Evolutionary conservation across 2,888 invertebrate genomes (phyloP).

Genomic region (Aplocera efformata): DNA sequence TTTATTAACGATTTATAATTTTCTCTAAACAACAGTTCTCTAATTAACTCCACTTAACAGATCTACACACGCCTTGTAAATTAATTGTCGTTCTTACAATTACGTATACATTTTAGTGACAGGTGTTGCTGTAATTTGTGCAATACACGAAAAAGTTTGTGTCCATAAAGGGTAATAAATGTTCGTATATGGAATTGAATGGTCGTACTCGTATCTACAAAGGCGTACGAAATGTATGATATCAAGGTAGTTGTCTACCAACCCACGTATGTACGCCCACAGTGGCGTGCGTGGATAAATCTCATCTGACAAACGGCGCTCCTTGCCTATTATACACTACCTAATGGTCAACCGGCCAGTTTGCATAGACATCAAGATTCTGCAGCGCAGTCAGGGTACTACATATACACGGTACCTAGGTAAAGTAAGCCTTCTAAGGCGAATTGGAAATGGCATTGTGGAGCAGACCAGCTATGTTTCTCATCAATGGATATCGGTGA

Average conservation of each 20-base stretch:
- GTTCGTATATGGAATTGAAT: constrained; percentile 51
- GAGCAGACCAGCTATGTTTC: too few relatives aligned
- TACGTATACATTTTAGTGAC: constrained; percentile 30
- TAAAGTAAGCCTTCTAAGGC: too few relatives aligned
- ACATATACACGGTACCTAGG: neutral
- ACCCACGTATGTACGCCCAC: constrained; percentile 62
- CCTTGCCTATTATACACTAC: constrained; percentile 24
- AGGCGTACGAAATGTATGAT: constrained; percentile 43
- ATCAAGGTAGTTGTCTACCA: constrained; percentile 39
- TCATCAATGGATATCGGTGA: too few relatives aligned
- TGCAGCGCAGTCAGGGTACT: constrained; percentile 6
- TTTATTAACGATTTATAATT: constrained; percentile 35
- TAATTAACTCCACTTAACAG: constrained; percentile 38
- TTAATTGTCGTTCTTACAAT: too few relatives aligned
- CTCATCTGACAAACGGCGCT: constrained; percentile 54
- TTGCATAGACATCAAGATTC: constrained; percentile 10
- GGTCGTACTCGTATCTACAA: constrained; percentile 44
- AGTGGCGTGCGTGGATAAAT: constrained; percentile 59
- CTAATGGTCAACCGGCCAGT: constrained; percentile 28
- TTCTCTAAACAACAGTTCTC: constrained; percentile 61
- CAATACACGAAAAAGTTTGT: constrained; percentile 40
- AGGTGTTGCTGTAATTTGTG: constrained; percentile 37
- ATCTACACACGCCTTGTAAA: constrained; percentile 37
- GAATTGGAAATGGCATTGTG: too few relatives aligned
- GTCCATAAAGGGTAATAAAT: constrained; percentile 48